Conservation (phyloP, 2,888 invertebrate genomes). For the Cephus rjabovi region DNA sequence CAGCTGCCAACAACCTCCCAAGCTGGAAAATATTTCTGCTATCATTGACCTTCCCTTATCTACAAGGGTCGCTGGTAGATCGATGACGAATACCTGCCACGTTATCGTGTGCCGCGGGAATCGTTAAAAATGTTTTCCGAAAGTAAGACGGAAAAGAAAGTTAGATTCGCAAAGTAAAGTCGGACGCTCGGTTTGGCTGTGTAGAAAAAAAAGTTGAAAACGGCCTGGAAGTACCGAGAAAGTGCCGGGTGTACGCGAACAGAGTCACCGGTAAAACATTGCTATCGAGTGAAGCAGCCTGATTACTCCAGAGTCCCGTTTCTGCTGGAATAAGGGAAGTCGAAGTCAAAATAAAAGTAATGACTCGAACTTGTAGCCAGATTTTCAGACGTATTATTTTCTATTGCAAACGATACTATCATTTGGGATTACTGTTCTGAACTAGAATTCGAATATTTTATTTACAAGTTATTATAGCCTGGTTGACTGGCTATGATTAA, state of each 20-base stretch:
- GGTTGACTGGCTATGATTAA: not conserved
- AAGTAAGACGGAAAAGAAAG: too few relatives aligned
- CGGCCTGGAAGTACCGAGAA: not conserved
- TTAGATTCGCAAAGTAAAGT: too few relatives aligned
- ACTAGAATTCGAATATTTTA: not conserved
- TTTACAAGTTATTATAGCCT: not conserved
- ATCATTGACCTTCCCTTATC: too few relatives aligned
- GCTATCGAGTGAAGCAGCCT: not conserved
- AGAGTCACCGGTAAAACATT: not conserved
- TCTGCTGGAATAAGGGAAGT: not conserved
- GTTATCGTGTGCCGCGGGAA: too few relatives aligned
- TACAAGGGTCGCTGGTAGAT: too few relatives aligned
- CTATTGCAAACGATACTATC: not conserved
- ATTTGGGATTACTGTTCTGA: not conserved
- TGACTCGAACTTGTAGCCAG: too few relatives aligned
- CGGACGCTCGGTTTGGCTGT: too few relatives aligned
- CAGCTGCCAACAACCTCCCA: too few relatives aligned
- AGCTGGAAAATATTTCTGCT: too few relatives aligned
- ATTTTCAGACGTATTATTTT: not conserved
- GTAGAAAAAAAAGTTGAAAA: not conserved
- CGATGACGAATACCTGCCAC: too few relatives aligned
- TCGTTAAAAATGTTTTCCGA: too few relatives aligned
- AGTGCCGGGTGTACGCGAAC: not conserved
- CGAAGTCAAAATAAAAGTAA: not conserved
- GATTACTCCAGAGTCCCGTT: not conserved